Conservation (phyloP, 2,113 vertebrate species). For the Amblyornis subalaris region DNA sequence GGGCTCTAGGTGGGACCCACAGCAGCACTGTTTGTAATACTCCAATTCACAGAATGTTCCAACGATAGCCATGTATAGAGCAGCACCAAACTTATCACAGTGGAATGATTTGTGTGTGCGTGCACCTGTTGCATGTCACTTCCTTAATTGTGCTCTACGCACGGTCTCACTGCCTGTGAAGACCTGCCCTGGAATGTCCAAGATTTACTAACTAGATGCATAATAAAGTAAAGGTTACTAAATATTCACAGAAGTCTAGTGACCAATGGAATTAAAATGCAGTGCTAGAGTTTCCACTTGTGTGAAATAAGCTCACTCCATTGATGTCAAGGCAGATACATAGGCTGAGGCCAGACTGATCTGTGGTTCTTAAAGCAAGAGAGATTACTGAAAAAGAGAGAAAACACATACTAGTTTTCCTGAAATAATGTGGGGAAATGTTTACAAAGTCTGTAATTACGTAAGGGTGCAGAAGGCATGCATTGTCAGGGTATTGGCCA, state of each 20-base stretch:
- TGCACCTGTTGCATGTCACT: neutral
- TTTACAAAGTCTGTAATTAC: neutral
- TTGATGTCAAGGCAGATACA: neutral
- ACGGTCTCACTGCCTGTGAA: rapidly evolving
- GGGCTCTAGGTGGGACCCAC: neutral
- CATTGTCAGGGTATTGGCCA: neutral
- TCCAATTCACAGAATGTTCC: neutral
- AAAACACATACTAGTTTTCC: neutral
- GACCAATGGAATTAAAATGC: neutral
- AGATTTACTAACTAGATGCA: neutral
- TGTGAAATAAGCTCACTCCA: neutral
- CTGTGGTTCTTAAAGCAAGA: neutral
- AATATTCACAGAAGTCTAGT: neutral
- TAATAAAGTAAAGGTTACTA: neutral
- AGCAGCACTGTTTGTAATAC: neutral
- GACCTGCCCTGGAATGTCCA: neutral
- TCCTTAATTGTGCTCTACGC: neutral
- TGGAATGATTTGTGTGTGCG: neutral
- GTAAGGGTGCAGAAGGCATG: neutral
- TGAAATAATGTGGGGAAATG: neutral
- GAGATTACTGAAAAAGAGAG: neutral
- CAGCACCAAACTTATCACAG: neutral
- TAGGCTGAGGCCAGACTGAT: neutral
- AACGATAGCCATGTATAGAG: neutral
- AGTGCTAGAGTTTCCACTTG: neutral